These are phyloP conservation scores for Leucozona laternaria DNA, from an alignment of 2,888 invertebrate species.

Conservation along the genomic window DNA sequence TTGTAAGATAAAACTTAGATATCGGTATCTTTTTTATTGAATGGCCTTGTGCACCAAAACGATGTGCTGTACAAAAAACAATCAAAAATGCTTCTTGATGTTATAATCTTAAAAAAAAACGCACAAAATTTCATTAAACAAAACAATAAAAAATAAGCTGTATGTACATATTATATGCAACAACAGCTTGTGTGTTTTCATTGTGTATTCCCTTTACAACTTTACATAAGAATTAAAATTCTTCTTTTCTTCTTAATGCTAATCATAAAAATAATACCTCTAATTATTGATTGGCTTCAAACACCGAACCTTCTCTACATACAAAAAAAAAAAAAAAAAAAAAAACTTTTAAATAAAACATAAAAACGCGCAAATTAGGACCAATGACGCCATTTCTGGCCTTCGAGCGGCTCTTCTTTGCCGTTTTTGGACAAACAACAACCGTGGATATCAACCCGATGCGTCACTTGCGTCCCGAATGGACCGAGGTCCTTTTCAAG, in stretches of 20 bases:
- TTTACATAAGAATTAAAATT: conserved; percentile 51
- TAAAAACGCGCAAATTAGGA: conserved; percentile 78
- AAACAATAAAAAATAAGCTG: conserved; percentile 19
- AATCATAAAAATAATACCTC: conserved; percentile 21
- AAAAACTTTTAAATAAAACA: too few relatives aligned
- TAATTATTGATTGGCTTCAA: conserved; percentile 37
- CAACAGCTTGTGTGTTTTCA: conserved; percentile 53
- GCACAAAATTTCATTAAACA: conserved; percentile 57
- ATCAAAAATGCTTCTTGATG: conserved; percentile 51
- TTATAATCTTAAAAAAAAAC: conserved; percentile 17
- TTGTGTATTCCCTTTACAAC: conserved; percentile 52
- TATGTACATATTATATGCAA: conserved; percentile 56
- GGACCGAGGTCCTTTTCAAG: conserved; percentile 95
- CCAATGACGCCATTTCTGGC: conserved; percentile 94
- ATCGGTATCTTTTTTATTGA: conserved; percentile 42
- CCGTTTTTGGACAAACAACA: conserved; percentile 97
- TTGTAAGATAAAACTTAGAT: conserved; percentile 19
- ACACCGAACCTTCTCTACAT: conserved; percentile 33
- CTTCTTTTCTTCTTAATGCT: conserved; percentile 67
- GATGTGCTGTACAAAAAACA: conserved; percentile 61
- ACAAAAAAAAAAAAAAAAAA: conserved; percentile 35
- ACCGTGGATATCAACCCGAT: conserved; percentile 92
- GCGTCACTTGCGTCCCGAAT: conserved; percentile 88
- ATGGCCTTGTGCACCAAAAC: conserved; percentile 60
- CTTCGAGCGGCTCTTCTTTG: conserved; percentile 98